phyloP scores from a whole-genome alignment of 2,888 invertebrate species.

The Orthonevra nobilis region DNA sequence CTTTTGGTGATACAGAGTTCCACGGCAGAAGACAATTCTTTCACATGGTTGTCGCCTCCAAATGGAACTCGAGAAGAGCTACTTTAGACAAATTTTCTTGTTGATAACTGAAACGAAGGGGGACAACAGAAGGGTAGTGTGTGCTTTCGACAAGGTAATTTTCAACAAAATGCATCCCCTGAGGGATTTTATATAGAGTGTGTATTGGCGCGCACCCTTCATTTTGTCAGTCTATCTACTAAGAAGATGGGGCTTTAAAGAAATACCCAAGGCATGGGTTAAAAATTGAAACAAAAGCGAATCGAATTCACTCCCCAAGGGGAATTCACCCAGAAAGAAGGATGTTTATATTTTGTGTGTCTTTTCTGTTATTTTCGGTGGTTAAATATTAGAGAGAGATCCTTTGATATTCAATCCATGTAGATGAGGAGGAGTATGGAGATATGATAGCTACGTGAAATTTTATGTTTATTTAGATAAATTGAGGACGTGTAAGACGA shows the following conservation, averaged over 20 bases:
- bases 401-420: conserved; percentile 27
- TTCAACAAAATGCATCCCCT: conserved; percentile 70
- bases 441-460: conserved; percentile 11
- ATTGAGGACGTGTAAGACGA: conserved; percentile 31
- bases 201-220: conserved; percentile 55
- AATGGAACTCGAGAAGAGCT: conserved; percentile 33
- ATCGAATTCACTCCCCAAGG: conserved; percentile 50
- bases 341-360: conserved; percentile 10
- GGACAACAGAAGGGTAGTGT: neutral
- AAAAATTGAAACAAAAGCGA: conserved; percentile 66
- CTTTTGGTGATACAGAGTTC: conserved; percentile 24
- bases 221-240: conserved; percentile 7
- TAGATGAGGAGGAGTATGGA: neutral
- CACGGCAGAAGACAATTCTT: conserved; percentile 45
- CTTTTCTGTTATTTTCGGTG: conserved; percentile 25
- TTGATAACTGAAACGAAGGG: neutral
- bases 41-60: conserved; percentile 6
- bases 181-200: conserved; percentile 45
- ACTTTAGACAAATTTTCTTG: conserved; percentile 32
- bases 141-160: conserved; percentile 69
- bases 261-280: conserved; percentile 22
- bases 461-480: conserved; percentile 62
- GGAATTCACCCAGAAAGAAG: conserved; percentile 6
- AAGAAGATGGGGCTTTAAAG: conserved; percentile 2
- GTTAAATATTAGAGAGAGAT: conserved; percentile 30